A percentile compares a stretch with the other conserved stretches of the same genome.
Evolutionary conservation across 2,797 vertebrate species (phyloP).

Genomic region (Pseudocheirus occidentalis): DNA sequence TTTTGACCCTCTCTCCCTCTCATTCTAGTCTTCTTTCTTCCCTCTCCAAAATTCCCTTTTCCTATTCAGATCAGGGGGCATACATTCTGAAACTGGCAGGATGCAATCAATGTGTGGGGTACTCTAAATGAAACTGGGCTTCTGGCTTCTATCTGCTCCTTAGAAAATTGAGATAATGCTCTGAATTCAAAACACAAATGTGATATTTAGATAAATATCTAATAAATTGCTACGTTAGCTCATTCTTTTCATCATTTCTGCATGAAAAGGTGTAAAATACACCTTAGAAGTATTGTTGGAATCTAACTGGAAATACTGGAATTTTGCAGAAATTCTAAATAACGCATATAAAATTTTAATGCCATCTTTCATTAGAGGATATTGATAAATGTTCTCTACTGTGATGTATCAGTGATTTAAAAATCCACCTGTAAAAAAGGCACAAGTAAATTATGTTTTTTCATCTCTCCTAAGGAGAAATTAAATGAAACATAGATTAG

Average conservation of each 20-base stretch:
- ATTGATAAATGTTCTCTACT: conserved; percentile 3
- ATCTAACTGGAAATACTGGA: background rate
- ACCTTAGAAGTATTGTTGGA: background rate
- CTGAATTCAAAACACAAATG: background rate
- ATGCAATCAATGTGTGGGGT: background rate
- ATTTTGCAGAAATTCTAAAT: conserved; percentile 30
- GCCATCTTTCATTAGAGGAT: conserved; percentile 15
- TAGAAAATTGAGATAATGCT: background rate
- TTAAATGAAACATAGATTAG: conserved; percentile 18
- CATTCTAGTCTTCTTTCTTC: background rate
- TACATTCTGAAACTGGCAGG: background rate
- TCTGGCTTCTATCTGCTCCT: background rate
- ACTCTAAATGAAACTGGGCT: background rate
- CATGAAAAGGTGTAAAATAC: background rate
- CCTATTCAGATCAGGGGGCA: background rate
- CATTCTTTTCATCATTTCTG: background rate
- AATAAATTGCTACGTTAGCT: background rate
- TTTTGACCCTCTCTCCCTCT: background rate
- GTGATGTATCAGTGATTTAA: background rate
- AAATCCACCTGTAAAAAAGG: background rate
- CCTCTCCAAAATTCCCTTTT: conserved; percentile 2
- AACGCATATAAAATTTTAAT: background rate
- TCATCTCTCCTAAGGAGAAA: conserved; percentile 24
- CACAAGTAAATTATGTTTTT: conserved; percentile 5
- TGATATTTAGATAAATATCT: background rate